These are phyloP conservation scores for Oryzias woworae DNA, from an alignment of 2,113 vertebrate genomes.

Conservation along the genomic window DNA sequence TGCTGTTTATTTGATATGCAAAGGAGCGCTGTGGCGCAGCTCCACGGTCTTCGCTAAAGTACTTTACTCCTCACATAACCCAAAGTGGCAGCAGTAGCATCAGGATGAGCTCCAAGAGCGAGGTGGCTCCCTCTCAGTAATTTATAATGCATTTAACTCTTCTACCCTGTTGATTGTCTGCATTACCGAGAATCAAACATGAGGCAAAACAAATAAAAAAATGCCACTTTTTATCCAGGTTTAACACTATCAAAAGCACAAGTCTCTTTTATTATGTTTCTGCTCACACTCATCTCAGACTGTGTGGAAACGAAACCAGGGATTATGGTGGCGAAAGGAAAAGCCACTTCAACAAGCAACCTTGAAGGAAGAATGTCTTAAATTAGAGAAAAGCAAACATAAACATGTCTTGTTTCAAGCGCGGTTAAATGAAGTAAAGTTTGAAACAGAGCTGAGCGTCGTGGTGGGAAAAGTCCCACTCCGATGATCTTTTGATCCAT, in stretches of 20 bases:
- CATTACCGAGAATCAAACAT: constrained; percentile 72
- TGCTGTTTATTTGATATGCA: constrained; percentile 80
- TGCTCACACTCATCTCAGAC: constrained; percentile 50
- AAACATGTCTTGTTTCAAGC: constrained; percentile 23
- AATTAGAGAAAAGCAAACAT: constrained; percentile 30
- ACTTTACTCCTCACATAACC: constrained; percentile 79
- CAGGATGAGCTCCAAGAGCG: constrained; percentile 75
- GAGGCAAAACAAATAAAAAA: constrained; percentile 72
- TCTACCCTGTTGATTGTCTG: constrained; percentile 75
- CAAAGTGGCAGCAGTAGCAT: constrained; percentile 79
- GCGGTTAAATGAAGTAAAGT: constrained; percentile 23
- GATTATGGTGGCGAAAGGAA: constrained; percentile 58
- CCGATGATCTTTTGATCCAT: no score
- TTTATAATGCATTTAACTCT: constrained; percentile 81
- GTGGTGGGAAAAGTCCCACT: no score
- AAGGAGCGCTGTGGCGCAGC: constrained; percentile 71
- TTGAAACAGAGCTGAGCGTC: constrained; percentile 9
- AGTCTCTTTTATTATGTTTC: constrained; percentile 68
- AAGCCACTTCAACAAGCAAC: constrained; percentile 57
- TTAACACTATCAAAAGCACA: constrained; percentile 61
- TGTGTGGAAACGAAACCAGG: constrained; percentile 52
- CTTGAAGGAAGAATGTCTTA: constrained; percentile 44
- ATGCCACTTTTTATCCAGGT: constrained; percentile 77
- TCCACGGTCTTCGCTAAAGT: constrained; percentile 74
- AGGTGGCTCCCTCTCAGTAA: constrained; percentile 72